Evolutionary conservation across 2,888 invertebrate species (phyloP), one percentile per base, ranked within the genome.

Genomic region (Temnothorax ravouxi): DNA sequence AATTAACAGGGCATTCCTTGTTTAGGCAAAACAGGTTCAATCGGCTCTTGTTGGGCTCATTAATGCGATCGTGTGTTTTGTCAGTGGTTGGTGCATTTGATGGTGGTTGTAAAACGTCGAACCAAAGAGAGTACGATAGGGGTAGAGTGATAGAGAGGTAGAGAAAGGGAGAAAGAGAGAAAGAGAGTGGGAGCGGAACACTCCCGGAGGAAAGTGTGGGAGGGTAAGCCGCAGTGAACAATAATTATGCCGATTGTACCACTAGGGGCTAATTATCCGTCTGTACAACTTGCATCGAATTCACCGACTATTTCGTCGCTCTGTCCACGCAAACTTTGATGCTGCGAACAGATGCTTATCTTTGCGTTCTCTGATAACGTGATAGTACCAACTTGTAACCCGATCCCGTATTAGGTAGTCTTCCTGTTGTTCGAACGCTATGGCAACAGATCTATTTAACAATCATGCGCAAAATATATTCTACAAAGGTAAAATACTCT

Each of bases 181-280:
- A 29, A 47, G 50, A 62, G 25, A 47, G 34, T 34, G 29, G 25
- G 71, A 66, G 62, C 66, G 41, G 38, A 52, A n/a, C n/a, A 76
- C 56, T 79, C 34, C 21, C 59, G 47, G 29, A 81, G 64, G 67
- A 77, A 81, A 75, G 71, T 69, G 74, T 47, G 83, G 41, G 72
- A 72, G 75, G 74, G 62, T 81, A 62, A 75, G 34, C 84, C 72
- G 83, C 77, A 88, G 84, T 71, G 90, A 88, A 91, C 91, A 91
- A 93, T 92, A 92, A 93, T 93, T 92, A 92, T 91, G 88, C 88
- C 91, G 90, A 92, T 91, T 91, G 91, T 87, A 89, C 91, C 86
- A 75, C 84, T 85, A 84, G 89, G 29, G 87, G 87, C 92, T 93
- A 93, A 93, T 93, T 93, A 92, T 89, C 88, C 79, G 82, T 71